phyloP scores from a whole-genome alignment of 2,113 vertebrate genomes.

The Cyanoramphus novaezelandiae region DNA sequence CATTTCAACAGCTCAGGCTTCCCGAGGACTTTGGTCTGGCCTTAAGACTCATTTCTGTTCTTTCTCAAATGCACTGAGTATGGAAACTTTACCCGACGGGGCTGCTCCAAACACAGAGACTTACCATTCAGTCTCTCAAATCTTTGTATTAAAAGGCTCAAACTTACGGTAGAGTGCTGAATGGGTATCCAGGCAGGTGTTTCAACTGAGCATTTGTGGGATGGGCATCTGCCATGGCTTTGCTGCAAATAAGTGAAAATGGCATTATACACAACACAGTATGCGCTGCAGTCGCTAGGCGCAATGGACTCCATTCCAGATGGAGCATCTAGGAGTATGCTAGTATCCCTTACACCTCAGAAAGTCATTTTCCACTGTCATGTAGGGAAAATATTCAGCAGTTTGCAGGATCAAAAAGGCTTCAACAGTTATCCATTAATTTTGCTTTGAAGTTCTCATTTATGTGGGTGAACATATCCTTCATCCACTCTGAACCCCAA shows the following conservation, averaged over 20 bases:
- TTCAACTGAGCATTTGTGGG: slow-evolving; percentile 80
- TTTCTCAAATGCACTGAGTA: background rate
- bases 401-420: background rate
- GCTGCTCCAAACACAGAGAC: background rate
- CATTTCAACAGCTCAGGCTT: background rate
- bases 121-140: slow-evolving; percentile 44
- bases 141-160: slow-evolving; percentile 61
- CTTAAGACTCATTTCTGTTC: background rate
- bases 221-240: slow-evolving; percentile 80
- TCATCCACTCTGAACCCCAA: background rate
- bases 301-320: background rate
- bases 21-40: background rate
- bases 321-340: background rate
- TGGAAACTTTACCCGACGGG: background rate
- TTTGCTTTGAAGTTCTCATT: background rate
- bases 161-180: slow-evolving; percentile 80
- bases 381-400: background rate
- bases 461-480: background rate
- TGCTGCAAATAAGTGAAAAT: slow-evolving; percentile 77
- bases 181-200: slow-evolving; percentile 80
- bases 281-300: background rate
- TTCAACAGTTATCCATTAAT: background rate
- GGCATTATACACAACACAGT: slow-evolving; percentile 58
- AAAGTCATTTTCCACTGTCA: slow-evolving; percentile 20
- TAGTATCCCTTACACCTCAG: background rate